These are phyloP conservation scores for Cyrtorhinus lividipennis DNA, from an alignment of 1,140 invertebrate genomes.

Conservation along the genomic window DNA sequence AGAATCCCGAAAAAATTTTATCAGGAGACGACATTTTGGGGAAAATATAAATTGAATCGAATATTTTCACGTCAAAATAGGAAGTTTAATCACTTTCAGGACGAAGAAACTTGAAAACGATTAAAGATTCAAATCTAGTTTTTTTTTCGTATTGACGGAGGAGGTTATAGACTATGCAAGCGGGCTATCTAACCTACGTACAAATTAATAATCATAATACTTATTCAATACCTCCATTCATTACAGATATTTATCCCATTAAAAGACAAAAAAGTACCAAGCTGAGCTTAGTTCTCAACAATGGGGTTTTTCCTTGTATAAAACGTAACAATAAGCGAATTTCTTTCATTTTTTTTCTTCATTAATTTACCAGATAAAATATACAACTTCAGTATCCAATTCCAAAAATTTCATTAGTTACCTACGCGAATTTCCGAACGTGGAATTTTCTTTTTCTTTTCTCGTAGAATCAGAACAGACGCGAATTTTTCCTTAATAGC, in stretches of 20 bases:
- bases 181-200: conserved; percentile 4
- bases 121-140: not conserved
- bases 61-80: too few relatives aligned
- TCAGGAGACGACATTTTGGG: too few relatives aligned
- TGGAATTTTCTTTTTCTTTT: too few relatives aligned
- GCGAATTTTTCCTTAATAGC: not conserved
- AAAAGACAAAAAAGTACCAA: not conserved
- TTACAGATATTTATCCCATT: conserved; percentile 3
- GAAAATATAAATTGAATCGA: too few relatives aligned
- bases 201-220: conserved; percentile 10
- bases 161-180: conserved; percentile 1
- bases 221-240: not conserved
- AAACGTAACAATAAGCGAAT: conserved; percentile 1
- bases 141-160: not conserved
- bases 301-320: not conserved
- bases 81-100: too few relatives aligned
- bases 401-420: not conserved
- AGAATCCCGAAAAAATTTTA: too few relatives aligned
- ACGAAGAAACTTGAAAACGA: too few relatives aligned
- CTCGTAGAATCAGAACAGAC: not conserved
- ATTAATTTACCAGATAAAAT: conserved; percentile 2
- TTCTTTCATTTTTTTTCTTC: not conserved
- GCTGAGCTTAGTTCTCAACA: not conserved
- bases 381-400: not conserved
- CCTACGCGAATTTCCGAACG: not conserved